Conservation (phyloP, 1,140 invertebrate genomes). For the Nephila pilipes region DNA sequence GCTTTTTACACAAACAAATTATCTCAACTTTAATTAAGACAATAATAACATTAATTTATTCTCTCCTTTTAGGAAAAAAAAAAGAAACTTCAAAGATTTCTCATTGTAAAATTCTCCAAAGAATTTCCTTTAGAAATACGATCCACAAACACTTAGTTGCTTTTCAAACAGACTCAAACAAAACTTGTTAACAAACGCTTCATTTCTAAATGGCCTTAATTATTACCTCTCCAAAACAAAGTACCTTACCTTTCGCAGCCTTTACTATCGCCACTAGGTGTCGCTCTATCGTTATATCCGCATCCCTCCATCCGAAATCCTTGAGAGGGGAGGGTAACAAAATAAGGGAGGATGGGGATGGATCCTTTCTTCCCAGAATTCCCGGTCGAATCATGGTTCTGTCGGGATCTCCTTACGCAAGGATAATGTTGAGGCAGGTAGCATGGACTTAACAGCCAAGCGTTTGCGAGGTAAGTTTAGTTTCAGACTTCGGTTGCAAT, state of each 20-base stretch:
- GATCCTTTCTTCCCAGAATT: slow-evolving; percentile 32
- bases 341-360: slow-evolving; percentile 29
- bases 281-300: slow-evolving; percentile 17
- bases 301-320: neutral
- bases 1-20: too few relatives aligned
- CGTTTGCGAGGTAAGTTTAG: neutral
- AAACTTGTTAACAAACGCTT: neutral
- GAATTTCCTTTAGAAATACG: neutral
- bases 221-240: neutral
- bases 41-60: neutral
- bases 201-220: neutral
- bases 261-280: neutral
- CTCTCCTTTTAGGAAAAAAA: neutral
- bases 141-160: too few relatives aligned
- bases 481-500: neutral
- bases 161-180: neutral
- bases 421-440: neutral
- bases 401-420: neutral
- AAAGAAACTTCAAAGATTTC: neutral
- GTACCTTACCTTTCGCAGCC: neutral
- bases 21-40: too few relatives aligned
- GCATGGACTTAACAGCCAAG: neutral
- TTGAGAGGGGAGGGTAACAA: neutral
- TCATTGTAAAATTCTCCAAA: neutral
- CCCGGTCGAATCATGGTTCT: slow-evolving; percentile 39